A percentile compares a stretch with the other conserved stretches of the same genome.
These are phyloP conservation scores for Metopolophium dirhodum DNA, from an alignment of 1,140 invertebrate species.

Conservation along the genomic window DNA sequence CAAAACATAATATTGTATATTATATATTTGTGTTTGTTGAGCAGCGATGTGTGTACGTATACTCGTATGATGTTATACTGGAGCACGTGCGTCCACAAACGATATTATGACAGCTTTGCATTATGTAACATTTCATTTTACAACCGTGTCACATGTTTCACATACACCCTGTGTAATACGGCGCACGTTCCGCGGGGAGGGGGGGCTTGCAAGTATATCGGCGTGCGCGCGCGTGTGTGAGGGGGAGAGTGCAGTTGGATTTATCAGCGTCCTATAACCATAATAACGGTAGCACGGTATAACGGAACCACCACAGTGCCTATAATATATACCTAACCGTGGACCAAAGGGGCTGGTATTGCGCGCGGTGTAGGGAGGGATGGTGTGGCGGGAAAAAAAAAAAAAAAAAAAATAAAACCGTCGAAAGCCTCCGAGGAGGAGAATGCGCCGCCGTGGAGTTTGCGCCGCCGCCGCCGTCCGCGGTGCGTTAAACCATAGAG, in stretches of 20 bases:
- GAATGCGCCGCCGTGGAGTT: background rate
- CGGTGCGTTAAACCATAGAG: background rate
- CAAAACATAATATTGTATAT: no score
- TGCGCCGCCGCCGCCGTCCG: background rate
- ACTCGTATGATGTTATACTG: no score
- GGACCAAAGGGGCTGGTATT: background rate
- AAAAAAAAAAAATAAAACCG: no score
- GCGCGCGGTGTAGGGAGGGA: background rate
- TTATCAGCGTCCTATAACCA: background rate
- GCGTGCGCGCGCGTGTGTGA: no score
- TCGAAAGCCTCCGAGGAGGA: background rate
- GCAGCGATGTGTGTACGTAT: no score
- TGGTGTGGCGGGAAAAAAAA: background rate
- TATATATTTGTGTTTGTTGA: no score
- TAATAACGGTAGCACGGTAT: no score
- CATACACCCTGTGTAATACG: no score
- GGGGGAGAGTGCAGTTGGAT: background rate
- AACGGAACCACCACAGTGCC: no score
- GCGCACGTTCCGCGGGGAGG: no score
- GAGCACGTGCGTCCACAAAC: background rate
- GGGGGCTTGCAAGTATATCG: background rate
- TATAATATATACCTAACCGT: background rate
- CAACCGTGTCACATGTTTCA: no score
- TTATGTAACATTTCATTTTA: no score
- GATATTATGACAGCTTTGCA: background rate